phyloP scores from a whole-genome alignment of 2,113 vertebrate genomes.

The Aythya baeri region DNA sequence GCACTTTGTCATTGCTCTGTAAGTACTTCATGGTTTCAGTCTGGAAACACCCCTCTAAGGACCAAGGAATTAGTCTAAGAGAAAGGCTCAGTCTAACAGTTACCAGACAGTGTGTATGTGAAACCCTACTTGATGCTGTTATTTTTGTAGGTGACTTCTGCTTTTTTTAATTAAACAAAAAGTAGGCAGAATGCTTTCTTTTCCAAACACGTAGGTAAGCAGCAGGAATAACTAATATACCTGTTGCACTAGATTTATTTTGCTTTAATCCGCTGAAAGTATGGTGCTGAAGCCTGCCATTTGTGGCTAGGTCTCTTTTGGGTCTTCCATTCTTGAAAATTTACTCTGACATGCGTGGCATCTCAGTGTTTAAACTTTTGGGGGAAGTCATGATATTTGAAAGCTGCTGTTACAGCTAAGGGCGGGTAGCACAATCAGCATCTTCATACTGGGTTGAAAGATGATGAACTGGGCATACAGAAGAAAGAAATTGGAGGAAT shows the following conservation, averaged over 20 bases:
- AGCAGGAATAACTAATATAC: not conserved
- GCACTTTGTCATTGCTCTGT: not conserved
- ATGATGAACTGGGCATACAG: not conserved
- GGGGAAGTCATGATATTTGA: not conserved
- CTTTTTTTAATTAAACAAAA: not conserved
- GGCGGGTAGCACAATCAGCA: not conserved
- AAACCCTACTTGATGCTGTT: not conserved
- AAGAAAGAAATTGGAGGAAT: not conserved
- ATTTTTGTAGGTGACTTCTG: not conserved
- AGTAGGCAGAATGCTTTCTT: not conserved
- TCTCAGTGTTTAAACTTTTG: not conserved
- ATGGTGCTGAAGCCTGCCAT: not conserved
- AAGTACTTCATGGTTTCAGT: not conserved
- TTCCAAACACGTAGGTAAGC: not conserved
- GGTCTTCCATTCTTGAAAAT: not conserved
- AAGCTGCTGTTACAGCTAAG: not conserved
- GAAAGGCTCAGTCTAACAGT: not conserved
- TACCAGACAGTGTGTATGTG: not conserved
- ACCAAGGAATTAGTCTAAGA: not conserved
- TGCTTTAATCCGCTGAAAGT: not conserved
- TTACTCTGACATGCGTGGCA: not conserved
- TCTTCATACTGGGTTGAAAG: not conserved
- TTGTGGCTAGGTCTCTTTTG: not conserved
- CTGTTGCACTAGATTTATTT: not conserved
- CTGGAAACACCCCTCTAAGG: not conserved